A percentile compares a stretch with the other conserved stretches of the same genome.
phyloP scores from a whole-genome alignment of 2,797 vertebrate genomes.

The Acrocephalus scirpaceus region DNA sequence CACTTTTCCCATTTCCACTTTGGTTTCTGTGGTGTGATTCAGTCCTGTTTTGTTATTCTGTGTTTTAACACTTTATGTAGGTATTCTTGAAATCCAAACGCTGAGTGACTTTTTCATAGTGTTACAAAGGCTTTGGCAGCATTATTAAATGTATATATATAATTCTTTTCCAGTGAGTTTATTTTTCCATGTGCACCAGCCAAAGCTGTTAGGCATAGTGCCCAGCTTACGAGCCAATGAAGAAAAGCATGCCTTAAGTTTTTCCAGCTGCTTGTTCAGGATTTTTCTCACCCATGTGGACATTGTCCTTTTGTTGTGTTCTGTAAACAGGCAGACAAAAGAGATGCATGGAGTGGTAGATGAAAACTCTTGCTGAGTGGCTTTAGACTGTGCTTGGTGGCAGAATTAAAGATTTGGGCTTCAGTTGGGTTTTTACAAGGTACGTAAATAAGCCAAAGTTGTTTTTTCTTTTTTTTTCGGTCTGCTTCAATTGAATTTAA shows the following conservation, averaged over 20 bases:
- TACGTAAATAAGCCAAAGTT: not conserved
- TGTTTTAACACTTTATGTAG: not conserved
- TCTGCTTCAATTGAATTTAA: not conserved
- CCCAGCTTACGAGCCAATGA: not conserved
- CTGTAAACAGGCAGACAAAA: not conserved
- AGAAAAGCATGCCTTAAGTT: not conserved
- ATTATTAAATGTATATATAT: not conserved
- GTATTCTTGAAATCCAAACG: not conserved
- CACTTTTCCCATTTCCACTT: not conserved
- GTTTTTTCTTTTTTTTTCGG: not conserved
- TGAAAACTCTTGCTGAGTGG: not conserved
- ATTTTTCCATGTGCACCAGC: not conserved
- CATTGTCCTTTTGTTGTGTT: not conserved
- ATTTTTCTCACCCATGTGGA: not conserved
- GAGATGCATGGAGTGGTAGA: not conserved
- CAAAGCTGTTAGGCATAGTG: not conserved
- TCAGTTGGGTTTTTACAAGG: not conserved
- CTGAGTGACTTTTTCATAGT: not conserved
- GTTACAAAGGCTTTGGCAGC: not conserved
- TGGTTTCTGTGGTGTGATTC: not conserved
- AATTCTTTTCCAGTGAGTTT: not conserved
- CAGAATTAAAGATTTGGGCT: not conserved
- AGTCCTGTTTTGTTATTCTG: not conserved
- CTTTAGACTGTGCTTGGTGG: not conserved
- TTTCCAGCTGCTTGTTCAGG: not conserved